Base-by-base conservation (phyloP, 2,888 invertebrate species). In the Druceiella hillmani region DNA sequence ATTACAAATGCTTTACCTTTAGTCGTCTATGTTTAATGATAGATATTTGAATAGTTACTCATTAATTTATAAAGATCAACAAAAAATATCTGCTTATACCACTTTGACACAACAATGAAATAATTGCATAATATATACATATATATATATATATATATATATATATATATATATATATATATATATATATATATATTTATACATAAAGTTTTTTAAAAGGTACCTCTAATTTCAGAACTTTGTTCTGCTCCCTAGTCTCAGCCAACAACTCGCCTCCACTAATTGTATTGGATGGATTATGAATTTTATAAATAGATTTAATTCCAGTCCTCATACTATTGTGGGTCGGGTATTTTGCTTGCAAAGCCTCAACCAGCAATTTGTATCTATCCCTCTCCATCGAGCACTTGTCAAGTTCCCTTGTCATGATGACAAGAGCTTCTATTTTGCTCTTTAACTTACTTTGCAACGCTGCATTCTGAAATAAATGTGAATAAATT, bases 401-500 rank as follows among this genome's bases (percentile, higher is more conserved):
- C 41, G 83, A 79, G 56, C 83, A 86, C 60, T 83, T 80, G 50
- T 87, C 85, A 40, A 90, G 60, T 55, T 89, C 87, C 51, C 78
- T 76, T 44, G 79, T 83, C 57, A 90, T 69, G 43, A 88, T 84
- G n/a, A 81, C 66, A 22, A 91, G 59, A 2, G 89, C 89, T 61
- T 89, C 88, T 34, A 83, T 74, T 61, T 91, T 90, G 54, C 87
- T 83, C 54, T 86, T 82, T 15, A 89, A 63, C 60, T 87, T 88
- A 44, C 83, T 76, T 54, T 78, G 76, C 11, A 82, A 58, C 2
- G 78, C 79, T 6, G 76, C 74, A 50, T 77, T 77, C 80, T 81
- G 55, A 36, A 46, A 48, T 36, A 20, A 24, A 26, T 9, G 34
- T 43, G 17, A 40, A 10, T 36, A 55, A 58, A 10, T 33, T 27